Evolutionary conservation across 2,888 invertebrate species (phyloP).

Genomic region (Lampropteryx suffumata): DNA sequence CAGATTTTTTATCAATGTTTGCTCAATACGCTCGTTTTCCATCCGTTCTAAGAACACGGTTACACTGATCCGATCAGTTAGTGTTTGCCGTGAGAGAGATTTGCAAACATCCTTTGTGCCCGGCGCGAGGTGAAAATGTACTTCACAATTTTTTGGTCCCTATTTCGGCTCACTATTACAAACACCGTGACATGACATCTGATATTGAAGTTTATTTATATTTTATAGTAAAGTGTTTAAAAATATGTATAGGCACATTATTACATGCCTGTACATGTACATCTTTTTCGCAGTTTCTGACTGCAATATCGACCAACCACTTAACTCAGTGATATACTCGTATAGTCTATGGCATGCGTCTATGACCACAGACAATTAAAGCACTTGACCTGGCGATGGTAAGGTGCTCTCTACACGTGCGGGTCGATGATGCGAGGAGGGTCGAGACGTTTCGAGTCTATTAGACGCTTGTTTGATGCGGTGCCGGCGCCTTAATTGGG

Average conservation of each 20-base stretch:
- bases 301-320: conserved; percentile 21
- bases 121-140: conserved; percentile 45
- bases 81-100: conserved; percentile 60
- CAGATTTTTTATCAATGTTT: conserved; percentile 15
- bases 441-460: conserved; percentile 49
- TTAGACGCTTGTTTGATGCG: conserved; percentile 37
- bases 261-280: too few species aligned
- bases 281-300: not conserved
- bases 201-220: conserved; percentile 23
- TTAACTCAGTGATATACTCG: conserved; percentile 21
- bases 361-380: conserved; percentile 59
- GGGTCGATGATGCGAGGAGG: conserved; percentile 53
- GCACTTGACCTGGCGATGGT: conserved; percentile 59
- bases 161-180: conserved; percentile 38
- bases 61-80: conserved; percentile 57
- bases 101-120: conserved; percentile 62
- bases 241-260: too few species aligned
- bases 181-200: conserved; percentile 27
- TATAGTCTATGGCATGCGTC: conserved; percentile 26
- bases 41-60: conserved; percentile 40
- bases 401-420: conserved; percentile 44
- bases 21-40: conserved; percentile 25
- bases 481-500: conserved; percentile 31
- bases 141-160: conserved; percentile 43
- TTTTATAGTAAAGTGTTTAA: not conserved